These are phyloP conservation scores for Ectobius pallidus DNA, from an alignment of 2,888 invertebrate genomes.

Conservation along the genomic window DNA sequence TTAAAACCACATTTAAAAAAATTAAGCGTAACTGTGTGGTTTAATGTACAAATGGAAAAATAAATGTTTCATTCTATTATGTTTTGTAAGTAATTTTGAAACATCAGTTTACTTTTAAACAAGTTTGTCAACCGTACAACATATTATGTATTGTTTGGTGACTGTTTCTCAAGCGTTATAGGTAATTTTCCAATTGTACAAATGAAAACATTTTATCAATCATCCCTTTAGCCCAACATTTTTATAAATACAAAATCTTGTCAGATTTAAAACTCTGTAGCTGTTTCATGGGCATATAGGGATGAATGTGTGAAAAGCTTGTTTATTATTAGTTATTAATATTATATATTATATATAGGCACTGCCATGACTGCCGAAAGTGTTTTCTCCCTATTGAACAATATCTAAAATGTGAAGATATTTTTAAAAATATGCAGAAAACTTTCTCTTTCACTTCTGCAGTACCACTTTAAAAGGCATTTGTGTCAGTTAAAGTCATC, in stretches of 20 bases:
- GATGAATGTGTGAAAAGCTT: slow-evolving; percentile 12
- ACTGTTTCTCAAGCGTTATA: not conserved
- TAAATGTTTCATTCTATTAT: slow-evolving; percentile 1
- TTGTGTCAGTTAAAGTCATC: slow-evolving; percentile 2
- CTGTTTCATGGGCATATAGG: slow-evolving; percentile 7
- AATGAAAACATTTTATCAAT: slow-evolving; percentile 20
- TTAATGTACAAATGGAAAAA: slow-evolving; percentile 10
- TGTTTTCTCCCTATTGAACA: slow-evolving; percentile 14
- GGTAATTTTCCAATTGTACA: slow-evolving; percentile 18
- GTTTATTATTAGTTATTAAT: slow-evolving; percentile 29
- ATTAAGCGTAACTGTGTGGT: not conserved
- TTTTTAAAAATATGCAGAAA: slow-evolving; percentile 16
- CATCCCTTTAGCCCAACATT: slow-evolving; percentile 3
- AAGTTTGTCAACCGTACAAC: not conserved
- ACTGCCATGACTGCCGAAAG: slow-evolving; percentile 30
- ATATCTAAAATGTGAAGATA: slow-evolving; percentile 12
- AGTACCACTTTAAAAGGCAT: not conserved
- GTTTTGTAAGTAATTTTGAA: not conserved
- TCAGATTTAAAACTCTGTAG: slow-evolving; percentile 26
- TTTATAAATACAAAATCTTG: slow-evolving; percentile 12
- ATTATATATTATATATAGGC: slow-evolving; percentile 31
- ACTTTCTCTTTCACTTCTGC: slow-evolving; percentile 1
- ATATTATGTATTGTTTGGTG: not conserved
- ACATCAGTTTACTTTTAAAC: not conserved
- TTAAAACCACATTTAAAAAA: not conserved